Evolutionary conservation across 2,888 invertebrate species (phyloP), one percentile per base, ranked within the genome.

Genomic region (Enchytraeus crypticus): DNA sequence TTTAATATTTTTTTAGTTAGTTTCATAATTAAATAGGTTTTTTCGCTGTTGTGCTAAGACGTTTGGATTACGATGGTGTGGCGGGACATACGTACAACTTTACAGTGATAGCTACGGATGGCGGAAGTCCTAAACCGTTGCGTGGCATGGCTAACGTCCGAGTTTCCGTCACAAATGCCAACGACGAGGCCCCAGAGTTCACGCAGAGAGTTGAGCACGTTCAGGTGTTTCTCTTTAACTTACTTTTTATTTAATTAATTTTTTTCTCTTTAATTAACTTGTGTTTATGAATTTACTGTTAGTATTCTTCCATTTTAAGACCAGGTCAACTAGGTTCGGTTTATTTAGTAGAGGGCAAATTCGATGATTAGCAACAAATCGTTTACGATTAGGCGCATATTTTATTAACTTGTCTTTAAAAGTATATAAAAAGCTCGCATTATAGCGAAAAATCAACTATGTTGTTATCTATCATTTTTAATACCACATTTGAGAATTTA

Each of bases 121-220:
- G 90, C 80, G 96, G 96, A 4, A 90, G 90, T 77, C 92, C 93
- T 0, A 85, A 14, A 38, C 85, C 91, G 0, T 89, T 90, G 77
- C 91, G 89, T 0, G 93, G 93, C 53, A 88, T 89, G 0, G 93
- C 95, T 0, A 93, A 92, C 0, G 93, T 96, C 21, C 85, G 93
- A 61, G 87, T 96, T 61, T 93, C 93, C 76, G 95, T 95, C n/a
- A 92, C 92, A 74, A 96, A 96, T 75, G 93, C 93, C 80, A 96
- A 96, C 80, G 96, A 96, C 76, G 95, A 96, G 80, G 90, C 92
- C 74, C 96, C 96, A 4, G 69, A 69, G 47, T 74, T 77, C 60
- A 68, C 66, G 53, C 66, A 69, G 61, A 33, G 61, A 8, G 51
- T 69, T 14, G 66, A 68, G 38, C 68, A 64, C 32, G 70, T 69